These are phyloP conservation scores for Strix aluco DNA, from an alignment of 2,113 vertebrate species.

Conservation along the genomic window DNA sequence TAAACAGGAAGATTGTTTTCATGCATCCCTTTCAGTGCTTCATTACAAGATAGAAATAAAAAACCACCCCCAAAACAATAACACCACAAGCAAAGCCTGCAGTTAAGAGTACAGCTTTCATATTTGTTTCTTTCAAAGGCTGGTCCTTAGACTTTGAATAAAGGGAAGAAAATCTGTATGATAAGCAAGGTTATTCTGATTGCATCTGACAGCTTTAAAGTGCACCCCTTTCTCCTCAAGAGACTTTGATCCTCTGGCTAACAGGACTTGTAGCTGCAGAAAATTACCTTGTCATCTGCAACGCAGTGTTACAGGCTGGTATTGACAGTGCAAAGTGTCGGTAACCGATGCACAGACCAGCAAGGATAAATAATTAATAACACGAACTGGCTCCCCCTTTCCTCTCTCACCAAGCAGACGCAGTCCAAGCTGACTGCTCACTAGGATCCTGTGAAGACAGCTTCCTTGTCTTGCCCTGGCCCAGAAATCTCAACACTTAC, in stretches of 20 bases:
- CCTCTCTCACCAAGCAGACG: background rate
- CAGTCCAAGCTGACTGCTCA: background rate
- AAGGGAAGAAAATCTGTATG: background rate
- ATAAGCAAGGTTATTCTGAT: slow-evolving; percentile 63
- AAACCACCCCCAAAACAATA: background rate
- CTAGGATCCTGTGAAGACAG: background rate
- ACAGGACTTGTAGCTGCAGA: slow-evolving; percentile 27
- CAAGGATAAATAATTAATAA: slow-evolving; percentile 72
- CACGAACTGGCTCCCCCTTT: background rate
- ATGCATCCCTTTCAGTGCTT: background rate
- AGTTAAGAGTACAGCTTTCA: background rate
- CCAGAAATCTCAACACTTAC: background rate
- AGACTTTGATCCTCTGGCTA: slow-evolving; percentile 46
- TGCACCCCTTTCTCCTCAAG: slow-evolving; percentile 47
- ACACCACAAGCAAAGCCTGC: background rate
- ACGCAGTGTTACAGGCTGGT: slow-evolving; percentile 49
- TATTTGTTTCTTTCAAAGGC: background rate
- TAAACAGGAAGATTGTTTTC: background rate
- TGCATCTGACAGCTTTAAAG: slow-evolving; percentile 76
- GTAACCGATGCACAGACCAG: slow-evolving; percentile 65
- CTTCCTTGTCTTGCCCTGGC: background rate
- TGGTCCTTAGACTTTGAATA: background rate
- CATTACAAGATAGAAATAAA: background rate
- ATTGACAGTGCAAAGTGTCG: slow-evolving; percentile 46
- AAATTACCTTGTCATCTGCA: slow-evolving; percentile 53